Base-by-base conservation (phyloP, 2,113 vertebrate species). In the Callithrix jacchus region DNA sequence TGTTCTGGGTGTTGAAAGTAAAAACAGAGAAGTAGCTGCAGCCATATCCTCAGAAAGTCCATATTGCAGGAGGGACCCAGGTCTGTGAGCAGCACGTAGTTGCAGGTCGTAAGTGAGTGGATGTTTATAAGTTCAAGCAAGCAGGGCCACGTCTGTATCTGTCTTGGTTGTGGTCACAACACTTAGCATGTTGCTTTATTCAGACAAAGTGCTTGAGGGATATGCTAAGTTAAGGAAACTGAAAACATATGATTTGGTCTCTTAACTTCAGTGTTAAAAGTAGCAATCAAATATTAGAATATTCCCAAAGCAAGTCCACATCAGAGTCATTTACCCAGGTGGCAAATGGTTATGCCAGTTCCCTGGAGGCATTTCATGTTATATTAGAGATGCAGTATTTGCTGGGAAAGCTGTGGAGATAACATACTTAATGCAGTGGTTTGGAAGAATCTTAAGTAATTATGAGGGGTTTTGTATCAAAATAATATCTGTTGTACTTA, bases 381-480 rank as follows among this genome's bases (percentile, higher is more conserved):
- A 21, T 37, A 27, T 35, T 93, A 79, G 37, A 89, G 58, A 52
- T 56, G n/a, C 8, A 9, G 5, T 58, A 10, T 71, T 87, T 58
- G 87, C 87, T 77, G 52, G 37, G 23, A 92, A 95, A 95, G 23
- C 7, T 81, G 6, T 52, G 47, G 83, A 32, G 49, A 66, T 61
- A 37, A 18, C 1, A 6, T 25, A n/a, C 40, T 52, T 82, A 89
- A 87, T 61, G 45, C 25, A 74, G 7, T 87, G n/a, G 23, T 81
- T 87, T 84, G 23, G 40, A 82, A 87, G 64, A 56, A 91, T 64
- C 35, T 17, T 86, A 68, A 85, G 32, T 74, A 64, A n/a, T 32
- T 87, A 32, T 40, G 45, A 95, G n/a, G 13, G 86, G 9, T 81
- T 91, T 92, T 93, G 45, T 37, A 32, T 93, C 64, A 87, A 92